Conservation (phyloP, 2,113 vertebrate genomes). For the Phalacrocorax brasilianus region DNA sequence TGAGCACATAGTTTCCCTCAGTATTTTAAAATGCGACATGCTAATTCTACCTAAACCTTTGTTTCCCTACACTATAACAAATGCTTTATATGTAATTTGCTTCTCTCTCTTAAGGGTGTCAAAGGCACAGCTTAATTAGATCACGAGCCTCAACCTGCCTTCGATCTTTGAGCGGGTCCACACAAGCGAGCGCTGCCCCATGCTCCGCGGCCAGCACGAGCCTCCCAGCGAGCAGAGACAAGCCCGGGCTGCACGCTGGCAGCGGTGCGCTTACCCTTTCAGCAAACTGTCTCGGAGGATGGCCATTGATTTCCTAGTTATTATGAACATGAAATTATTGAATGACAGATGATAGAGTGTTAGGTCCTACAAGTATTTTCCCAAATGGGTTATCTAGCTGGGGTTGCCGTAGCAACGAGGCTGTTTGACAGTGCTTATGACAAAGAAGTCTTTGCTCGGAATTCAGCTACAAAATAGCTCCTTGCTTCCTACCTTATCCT, state of each 20-base stretch:
- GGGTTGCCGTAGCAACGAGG: slow-evolving; percentile 79
- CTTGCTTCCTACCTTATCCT: slow-evolving; percentile 28
- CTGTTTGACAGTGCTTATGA: slow-evolving; percentile 82
- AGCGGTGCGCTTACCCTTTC: slow-evolving; percentile 44
- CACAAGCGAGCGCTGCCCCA: neutral
- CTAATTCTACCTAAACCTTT: slow-evolving; percentile 55
- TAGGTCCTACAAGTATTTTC: slow-evolving; percentile 82
- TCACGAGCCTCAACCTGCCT: slow-evolving; percentile 10
- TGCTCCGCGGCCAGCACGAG: neutral
- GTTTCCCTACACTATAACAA: slow-evolving; percentile 28
- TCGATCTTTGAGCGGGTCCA: slow-evolving; percentile 11
- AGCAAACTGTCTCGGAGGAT: slow-evolving; percentile 78
- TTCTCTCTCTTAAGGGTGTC: slow-evolving; percentile 9
- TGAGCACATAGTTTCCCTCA: slow-evolving; percentile 15
- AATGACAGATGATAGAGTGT: slow-evolving; percentile 90
- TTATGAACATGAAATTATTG: slow-evolving; percentile 91
- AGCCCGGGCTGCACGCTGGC: slow-evolving; percentile 8
- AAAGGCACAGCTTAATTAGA: slow-evolving; percentile 59
- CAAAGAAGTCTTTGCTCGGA: slow-evolving; percentile 79
- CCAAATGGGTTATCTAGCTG: slow-evolving; percentile 78
- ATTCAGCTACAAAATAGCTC: slow-evolving; percentile 78
- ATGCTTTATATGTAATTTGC: slow-evolving; percentile 43
- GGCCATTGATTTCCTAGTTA: slow-evolving; percentile 89
- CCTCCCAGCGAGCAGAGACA: slow-evolving; percentile 9
- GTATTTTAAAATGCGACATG: slow-evolving; percentile 62